These are phyloP conservation scores for Steinernema feltiae DNA, from an alignment of 1,140 invertebrate species.

Conservation along the genomic window DNA sequence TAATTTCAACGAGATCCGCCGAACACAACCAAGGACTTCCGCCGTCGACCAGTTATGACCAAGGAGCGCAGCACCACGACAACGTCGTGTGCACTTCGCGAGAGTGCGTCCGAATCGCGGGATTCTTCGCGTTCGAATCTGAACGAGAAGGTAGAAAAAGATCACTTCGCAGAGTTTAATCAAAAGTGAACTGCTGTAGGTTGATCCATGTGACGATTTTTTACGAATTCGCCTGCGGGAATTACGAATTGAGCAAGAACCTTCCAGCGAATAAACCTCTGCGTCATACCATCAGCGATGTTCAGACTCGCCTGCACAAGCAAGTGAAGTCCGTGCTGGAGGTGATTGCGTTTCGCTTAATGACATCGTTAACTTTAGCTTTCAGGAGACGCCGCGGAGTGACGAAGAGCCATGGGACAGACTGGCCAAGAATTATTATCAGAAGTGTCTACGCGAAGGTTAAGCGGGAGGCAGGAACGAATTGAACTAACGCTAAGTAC, in stretches of 20 bases:
- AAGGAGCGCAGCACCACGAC: slow-evolving; percentile 34
- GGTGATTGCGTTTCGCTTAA: slow-evolving; percentile 15
- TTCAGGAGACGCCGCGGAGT: not conserved
- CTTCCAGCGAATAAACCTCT: slow-evolving; percentile 62
- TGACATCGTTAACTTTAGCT: not conserved
- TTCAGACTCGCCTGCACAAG: slow-evolving; percentile 45
- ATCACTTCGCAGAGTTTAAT: not conserved
- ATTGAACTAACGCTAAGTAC: no score
- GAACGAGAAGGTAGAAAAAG: slow-evolving; percentile 38
- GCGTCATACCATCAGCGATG: slow-evolving; percentile 66
- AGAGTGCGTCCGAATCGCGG: slow-evolving; percentile 44
- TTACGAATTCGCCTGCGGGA: slow-evolving; percentile 68
- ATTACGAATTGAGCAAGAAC: slow-evolving; percentile 44
- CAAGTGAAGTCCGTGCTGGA: slow-evolving; percentile 40
- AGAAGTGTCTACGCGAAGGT: slow-evolving; percentile 49
- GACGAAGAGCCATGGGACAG: slow-evolving; percentile 38
- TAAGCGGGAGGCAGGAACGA: no score
- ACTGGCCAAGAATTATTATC: slow-evolving; percentile 42
- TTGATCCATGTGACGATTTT: slow-evolving; percentile 68
- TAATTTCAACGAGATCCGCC: slow-evolving; percentile 29
- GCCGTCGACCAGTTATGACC: slow-evolving; percentile 27
- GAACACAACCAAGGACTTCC: slow-evolving; percentile 23
- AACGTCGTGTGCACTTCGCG: slow-evolving; percentile 46
- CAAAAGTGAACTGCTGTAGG: slow-evolving; percentile 32
- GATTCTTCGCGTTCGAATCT: slow-evolving; percentile 47